Conservation (phyloP, 2,797 vertebrate species). For the Balearica regulorum region DNA sequence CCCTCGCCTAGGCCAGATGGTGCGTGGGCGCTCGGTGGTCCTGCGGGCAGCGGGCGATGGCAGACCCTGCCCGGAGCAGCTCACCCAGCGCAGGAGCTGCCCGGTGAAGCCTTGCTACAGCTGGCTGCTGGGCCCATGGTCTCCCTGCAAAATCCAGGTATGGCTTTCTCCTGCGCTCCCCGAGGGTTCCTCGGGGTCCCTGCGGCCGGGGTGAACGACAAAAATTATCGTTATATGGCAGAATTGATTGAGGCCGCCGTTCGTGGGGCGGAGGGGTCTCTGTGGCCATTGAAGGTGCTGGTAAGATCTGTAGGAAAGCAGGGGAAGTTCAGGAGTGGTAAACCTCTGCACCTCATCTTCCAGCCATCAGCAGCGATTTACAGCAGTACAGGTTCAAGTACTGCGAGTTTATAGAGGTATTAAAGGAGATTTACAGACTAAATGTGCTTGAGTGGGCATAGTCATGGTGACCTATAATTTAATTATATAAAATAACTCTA, state of each 20-base stretch:
- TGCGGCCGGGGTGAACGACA: rapidly evolving
- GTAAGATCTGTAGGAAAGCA: neutral
- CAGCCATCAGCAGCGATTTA: neutral
- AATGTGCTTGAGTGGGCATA: slow-evolving; percentile 23
- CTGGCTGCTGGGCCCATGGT: slow-evolving; percentile 91
- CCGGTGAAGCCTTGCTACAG: slow-evolving; percentile 88
- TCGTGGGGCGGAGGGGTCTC: neutral
- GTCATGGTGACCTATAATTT: slow-evolving; percentile 39
- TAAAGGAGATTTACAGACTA: slow-evolving; percentile 4
- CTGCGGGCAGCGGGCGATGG: slow-evolving; percentile 87
- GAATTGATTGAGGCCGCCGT: neutral
- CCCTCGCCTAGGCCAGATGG: slow-evolving; percentile 80
- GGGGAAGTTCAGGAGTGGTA: neutral
- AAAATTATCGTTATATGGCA: rapidly evolving
- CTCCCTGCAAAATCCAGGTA: slow-evolving; percentile 88
- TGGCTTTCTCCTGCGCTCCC: neutral
- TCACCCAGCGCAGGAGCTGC: slow-evolving; percentile 87
- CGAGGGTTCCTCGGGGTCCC: neutral
- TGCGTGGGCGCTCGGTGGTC: slow-evolving; percentile 82
- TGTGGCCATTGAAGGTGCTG: neutral
- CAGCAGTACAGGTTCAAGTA: neutral
- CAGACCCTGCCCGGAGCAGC: slow-evolving; percentile 84
- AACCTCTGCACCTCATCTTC: neutral
- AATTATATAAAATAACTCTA: slow-evolving; percentile 53
- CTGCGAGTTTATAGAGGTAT: neutral